phyloP scores from a whole-genome alignment of 37 sponge, comb jelly and placozoan genomes.

The Crambe crambe region DNA sequence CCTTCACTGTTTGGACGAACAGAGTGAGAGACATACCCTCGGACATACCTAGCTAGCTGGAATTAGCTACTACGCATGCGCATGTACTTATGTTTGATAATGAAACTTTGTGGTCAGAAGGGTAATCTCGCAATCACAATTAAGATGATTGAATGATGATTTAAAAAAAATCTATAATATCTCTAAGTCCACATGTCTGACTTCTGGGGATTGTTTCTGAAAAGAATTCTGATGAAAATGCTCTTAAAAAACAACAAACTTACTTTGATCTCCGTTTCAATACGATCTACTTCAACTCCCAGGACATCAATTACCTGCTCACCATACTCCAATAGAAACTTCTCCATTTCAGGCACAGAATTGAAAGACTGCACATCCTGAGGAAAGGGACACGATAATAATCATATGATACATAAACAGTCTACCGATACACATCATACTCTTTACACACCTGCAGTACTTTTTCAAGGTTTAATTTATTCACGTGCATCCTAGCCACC shows the following conservation, averaged over 20 bases:
- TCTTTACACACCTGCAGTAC: conserved; percentile 40
- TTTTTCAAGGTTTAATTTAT: conserved; percentile 65
- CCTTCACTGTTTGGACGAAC: too few relatives aligned
- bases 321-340: conserved; percentile 85
- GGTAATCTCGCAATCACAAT: too few relatives aligned
- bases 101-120: too few relatives aligned
- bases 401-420: not conserved
- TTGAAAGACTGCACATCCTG: conserved; percentile 66
- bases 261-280: conserved; percentile 86
- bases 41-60: too few relatives aligned
- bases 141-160: too few relatives aligned
- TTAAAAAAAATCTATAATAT: conserved; percentile 63
- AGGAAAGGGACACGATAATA: not conserved
- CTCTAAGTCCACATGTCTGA: conserved; percentile 92
- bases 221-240: not conserved
- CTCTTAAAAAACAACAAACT: not conserved
- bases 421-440: not conserved
- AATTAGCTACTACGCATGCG: too few relatives aligned
- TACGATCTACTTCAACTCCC: conserved; percentile 86
- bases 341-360: conserved; percentile 76
- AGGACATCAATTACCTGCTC: conserved; percentile 86
- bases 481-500: conserved; percentile 68
- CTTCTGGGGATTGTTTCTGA: conserved; percentile 87
- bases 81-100: too few relatives aligned
- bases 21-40: too few relatives aligned